Conservation (phyloP, 2,888 invertebrate genomes). For the Eueremaeus valkanovi region DNA sequence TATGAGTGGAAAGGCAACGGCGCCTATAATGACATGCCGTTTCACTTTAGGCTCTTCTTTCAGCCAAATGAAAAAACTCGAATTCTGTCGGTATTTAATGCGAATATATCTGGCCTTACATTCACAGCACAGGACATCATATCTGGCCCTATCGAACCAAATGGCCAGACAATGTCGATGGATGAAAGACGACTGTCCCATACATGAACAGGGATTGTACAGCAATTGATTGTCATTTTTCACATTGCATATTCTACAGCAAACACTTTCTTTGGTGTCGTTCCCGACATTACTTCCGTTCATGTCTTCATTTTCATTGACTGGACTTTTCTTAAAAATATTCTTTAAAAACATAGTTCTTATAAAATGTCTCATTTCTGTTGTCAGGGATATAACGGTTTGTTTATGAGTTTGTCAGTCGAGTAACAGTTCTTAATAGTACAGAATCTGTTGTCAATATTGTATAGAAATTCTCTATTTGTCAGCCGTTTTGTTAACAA, state of each 20-base stretch:
- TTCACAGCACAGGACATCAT: slow-evolving; percentile 29
- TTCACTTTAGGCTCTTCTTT: slow-evolving; percentile 24
- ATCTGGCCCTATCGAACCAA: slow-evolving; percentile 1
- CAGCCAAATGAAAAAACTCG: slow-evolving; percentile 10
- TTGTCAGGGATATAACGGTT: neutral
- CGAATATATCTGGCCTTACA: slow-evolving; percentile 23
- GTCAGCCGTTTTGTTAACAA: no score
- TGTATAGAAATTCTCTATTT: no score
- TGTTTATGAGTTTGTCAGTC: neutral
- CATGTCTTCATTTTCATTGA: neutral
- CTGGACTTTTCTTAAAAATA: neutral
- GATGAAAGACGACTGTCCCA: slow-evolving; percentile 18
- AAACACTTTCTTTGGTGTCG: slow-evolving; percentile 1
- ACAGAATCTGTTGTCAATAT: no score
- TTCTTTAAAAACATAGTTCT: neutral
- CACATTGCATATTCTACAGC: slow-evolving; percentile 27
- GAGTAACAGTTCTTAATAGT: no score
- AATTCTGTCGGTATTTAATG: slow-evolving; percentile 14
- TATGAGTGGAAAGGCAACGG: neutral
- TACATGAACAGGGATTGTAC: slow-evolving; percentile 27
- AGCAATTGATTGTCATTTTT: slow-evolving; percentile 9
- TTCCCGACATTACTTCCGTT: neutral
- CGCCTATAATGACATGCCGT: slow-evolving; percentile 2
- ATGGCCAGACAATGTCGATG: neutral
- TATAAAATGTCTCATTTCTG: neutral